phyloP scores from a whole-genome alignment of 2,797 vertebrate genomes.

The Crenuchus spilurus region DNA sequence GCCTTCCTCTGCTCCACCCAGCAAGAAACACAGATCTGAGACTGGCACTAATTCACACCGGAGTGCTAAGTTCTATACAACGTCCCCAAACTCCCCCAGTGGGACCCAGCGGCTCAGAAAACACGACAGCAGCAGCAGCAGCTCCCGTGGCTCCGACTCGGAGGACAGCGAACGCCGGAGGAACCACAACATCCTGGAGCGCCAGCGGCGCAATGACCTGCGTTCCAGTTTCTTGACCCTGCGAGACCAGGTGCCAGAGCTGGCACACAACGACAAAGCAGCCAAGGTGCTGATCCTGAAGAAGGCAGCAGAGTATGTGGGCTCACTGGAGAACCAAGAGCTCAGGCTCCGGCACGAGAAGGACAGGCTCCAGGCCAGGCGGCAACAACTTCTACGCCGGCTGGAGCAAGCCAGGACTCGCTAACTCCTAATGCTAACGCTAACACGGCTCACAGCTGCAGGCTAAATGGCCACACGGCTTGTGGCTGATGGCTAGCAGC shows the following conservation, averaged over 20 bases:
- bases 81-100: constrained; percentile 57
- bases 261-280: constrained; percentile 94
- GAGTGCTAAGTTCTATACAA: constrained; percentile 26
- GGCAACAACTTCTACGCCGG: constrained; percentile 89
- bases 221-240: constrained; percentile 95
- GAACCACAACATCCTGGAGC: constrained; percentile 98
- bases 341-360: constrained; percentile 89
- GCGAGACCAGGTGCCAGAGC: constrained; percentile 95
- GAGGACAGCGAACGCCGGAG: constrained; percentile 96
- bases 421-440: constrained; percentile 70
- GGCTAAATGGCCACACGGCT: constrained; percentile 21
- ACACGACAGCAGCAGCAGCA: constrained; percentile 72
- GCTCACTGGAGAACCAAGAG: constrained; percentile 88
- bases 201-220: constrained; percentile 95
- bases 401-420: constrained; percentile 93
- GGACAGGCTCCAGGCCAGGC: constrained; percentile 86
- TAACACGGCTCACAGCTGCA: constrained; percentile 12
- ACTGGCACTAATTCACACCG: constrained; percentile 65
- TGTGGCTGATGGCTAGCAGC: constrained; percentile 32
- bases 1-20: constrained; percentile 81
- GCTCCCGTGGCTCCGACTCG: constrained; percentile 86
- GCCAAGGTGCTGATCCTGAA: constrained; percentile 98
- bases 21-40: constrained; percentile 85
- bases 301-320: constrained; percentile 94
- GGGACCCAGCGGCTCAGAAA: constrained; percentile 75